Base-by-base conservation (phyloP, 1,140 invertebrate genomes). In the Oppia nitens region DNA sequence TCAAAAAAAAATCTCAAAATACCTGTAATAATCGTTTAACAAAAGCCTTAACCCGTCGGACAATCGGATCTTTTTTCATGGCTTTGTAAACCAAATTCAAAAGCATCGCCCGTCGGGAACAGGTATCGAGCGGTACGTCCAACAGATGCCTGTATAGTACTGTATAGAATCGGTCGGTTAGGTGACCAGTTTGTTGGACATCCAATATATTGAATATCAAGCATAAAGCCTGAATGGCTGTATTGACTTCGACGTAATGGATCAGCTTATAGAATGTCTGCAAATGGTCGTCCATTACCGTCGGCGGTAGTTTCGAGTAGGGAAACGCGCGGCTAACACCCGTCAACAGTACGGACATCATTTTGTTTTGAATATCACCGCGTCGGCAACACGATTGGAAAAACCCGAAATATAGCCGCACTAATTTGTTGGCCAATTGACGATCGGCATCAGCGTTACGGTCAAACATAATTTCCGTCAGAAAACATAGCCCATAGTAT, bases 351-450 rank as follows among this genome's bases (percentile, higher is more conserved):
- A 83, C 88, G 60, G 83, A 83, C 84, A 98, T 89, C 72, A 96
- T 82, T 66, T 87, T 83, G 47, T 82, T 86, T 66, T 95, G 85
- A 0, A 95, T 82, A 63, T 94, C 88, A 24, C 88, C 86, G 79
- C 83, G 85, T 69, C 90, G 88, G 17, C 91, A 79, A 48, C 83
- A 82, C 51, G 89, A 85, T 74, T 92, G 95, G 73, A 98, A 98
- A 67, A 97, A 90, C 0, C 85, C 81, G 68, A 98, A 92, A 71
- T 96, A 97, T n/a, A 97, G 81, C 55, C 82, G 76, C 12, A 97
- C 83, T 17, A 97, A 73, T 64, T 79, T 82, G 60, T 79, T 79
- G 0, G 92, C 90, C 20, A 95, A 73, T 53, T 83, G 76, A 2
- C 75, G 74, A 53, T 91, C 83, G 11, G 84, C 81, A 27, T 71